Base-by-base conservation (phyloP, 2,113 vertebrate species). In the Perca flavescens region DNA sequence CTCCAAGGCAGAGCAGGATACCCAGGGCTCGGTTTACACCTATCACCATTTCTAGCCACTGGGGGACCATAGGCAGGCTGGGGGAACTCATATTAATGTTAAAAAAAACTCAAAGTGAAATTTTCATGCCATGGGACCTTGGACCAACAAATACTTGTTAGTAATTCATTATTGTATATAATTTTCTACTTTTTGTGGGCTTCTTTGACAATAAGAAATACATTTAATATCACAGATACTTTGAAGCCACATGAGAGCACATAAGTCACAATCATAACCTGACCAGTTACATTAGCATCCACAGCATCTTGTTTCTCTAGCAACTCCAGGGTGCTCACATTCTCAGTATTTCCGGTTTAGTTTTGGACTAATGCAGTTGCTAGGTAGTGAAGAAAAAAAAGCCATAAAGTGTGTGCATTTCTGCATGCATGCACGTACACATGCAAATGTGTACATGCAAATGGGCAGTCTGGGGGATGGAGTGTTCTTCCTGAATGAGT, bases 311-410 rank as follows among this genome's bases (percentile, higher is more conserved):
- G 75, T 88, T 88, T 71, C 85, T 77, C 83, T 67, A 64, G 81
- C 74, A 87, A 85, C 87, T 13, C 49, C 47, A 50, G 5, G 28
- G 50, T 4, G 53, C 71, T 87, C 75, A 70, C 79, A 82, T 79
- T 81, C 65, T 69, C 52, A 64, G 71, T 19, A 86, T 73, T 86
- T 88, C 86, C 85, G 86, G 81, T 90, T 88, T 85, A 47, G 80
- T 47, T 67, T 53, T 22, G 56, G 43, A 76, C 74, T 25, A 80
- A 68, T 46, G 47, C 66, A 82, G 83, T 86, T 89, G 85, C 71
- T 72, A 71, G 36, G 82, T 79, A 60, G 12, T 62, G 67, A 67
- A 57, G 56, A 16, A 16, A 43, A 56, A 77, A 63, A 15, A 15
- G 56, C 36, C 21, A 68, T 77, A 17, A 56, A 19, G 25, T 21